These are phyloP conservation scores for Andricus quercusramuli DNA, from an alignment of 2,888 invertebrate species.

Conservation along the genomic window DNA sequence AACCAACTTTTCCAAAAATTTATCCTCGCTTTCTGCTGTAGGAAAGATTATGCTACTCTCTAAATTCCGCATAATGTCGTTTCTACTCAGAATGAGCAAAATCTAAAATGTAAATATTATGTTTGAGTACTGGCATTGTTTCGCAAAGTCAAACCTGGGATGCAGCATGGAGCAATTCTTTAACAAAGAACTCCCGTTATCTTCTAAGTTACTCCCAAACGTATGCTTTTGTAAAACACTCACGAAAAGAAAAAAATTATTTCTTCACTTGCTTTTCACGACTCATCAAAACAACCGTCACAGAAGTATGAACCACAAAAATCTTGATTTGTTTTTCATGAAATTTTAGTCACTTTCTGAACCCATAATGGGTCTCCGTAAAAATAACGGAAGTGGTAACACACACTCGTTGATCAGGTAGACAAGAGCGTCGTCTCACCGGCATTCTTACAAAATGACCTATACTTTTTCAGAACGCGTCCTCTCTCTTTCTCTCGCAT, in stretches of 20 bases:
- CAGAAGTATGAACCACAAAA: not conserved
- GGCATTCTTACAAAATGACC: conserved; percentile 21
- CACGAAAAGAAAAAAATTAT: not conserved
- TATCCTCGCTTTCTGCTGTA: not conserved
- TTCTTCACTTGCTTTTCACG: conserved; percentile 5
- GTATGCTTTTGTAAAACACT: not conserved
- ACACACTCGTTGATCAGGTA: not conserved
- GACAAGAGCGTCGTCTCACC: not conserved
- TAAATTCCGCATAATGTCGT: not conserved
- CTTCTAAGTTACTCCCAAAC: conserved; percentile 28
- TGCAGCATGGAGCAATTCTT: conserved; percentile 9
- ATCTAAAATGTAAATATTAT: conserved; percentile 16
- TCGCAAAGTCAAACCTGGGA: conserved; percentile 26
- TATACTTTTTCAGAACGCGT: not conserved
- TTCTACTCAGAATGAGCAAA: not conserved
- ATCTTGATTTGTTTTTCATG: not conserved
- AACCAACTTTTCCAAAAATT: too few species aligned
- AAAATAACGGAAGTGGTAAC: not conserved
- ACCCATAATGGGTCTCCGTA: not conserved
- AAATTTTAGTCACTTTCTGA: not conserved
- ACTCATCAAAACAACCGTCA: not conserved
- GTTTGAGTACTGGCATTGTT: conserved; percentile 3
- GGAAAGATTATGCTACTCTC: not conserved
- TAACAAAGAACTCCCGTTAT: conserved; percentile 37
- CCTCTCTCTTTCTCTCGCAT: not conserved